These are phyloP conservation scores for Anthopleura sola DNA, from an alignment of 64 coral and sea anemone species.

Conservation along the genomic window DNA sequence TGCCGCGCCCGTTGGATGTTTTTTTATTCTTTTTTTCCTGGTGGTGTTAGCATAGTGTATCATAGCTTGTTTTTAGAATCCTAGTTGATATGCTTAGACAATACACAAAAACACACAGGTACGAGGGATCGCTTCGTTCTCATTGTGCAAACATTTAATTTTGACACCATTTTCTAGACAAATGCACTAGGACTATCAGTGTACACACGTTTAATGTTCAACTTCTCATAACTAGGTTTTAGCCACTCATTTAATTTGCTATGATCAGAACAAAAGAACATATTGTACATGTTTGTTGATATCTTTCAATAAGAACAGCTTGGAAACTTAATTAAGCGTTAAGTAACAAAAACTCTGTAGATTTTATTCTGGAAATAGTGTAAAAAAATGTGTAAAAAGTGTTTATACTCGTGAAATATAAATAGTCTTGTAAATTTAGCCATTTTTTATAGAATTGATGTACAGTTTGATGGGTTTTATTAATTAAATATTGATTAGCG, in stretches of 20 bases:
- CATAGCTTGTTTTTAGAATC: slow-evolving; percentile 6
- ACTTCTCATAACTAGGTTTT: not conserved
- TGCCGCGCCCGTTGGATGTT: not conserved
- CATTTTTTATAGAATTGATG: slow-evolving; percentile 2
- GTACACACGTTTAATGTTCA: not conserved
- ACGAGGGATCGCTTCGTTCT: not conserved
- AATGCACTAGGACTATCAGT: not conserved
- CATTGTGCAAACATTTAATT: not conserved
- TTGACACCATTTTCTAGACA: not conserved
- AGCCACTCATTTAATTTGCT: not conserved
- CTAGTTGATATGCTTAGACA: not conserved
- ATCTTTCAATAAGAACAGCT: not conserved
- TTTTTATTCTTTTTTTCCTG: not conserved
- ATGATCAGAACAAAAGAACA: not conserved
- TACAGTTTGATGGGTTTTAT: slow-evolving; percentile 12
- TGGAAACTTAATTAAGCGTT: not conserved
- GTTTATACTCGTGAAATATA: not conserved
- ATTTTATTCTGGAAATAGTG: not conserved
- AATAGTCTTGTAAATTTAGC: not conserved
- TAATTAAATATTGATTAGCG: slow-evolving; percentile 15
- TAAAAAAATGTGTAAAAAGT: not conserved
- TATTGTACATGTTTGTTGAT: not conserved
- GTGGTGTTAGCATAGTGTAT: not conserved
- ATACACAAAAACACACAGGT: not conserved
- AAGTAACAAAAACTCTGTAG: not conserved